Evolutionary conservation across 1,140 invertebrate genomes (phyloP), one percentile per base, ranked within the genome.

Genomic region (Habropoda laboriosa): DNA sequence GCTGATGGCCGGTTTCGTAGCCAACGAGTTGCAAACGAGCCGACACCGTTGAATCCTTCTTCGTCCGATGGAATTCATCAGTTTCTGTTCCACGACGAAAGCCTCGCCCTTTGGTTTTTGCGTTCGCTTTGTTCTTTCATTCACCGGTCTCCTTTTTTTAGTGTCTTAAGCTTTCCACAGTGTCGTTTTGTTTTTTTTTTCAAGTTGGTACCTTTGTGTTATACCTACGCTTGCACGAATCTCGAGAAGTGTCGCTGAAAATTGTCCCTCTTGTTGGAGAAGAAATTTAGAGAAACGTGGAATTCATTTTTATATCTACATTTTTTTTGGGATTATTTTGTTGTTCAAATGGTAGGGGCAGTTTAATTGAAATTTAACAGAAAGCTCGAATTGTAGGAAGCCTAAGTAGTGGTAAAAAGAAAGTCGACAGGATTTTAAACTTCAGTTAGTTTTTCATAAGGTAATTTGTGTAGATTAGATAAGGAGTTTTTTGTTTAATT

Each of bases 1-100:
- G 55, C 38, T 47, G 49, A 81, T 49, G 57, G 57, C 64, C 79
- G 73, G 64, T 81, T 81, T 81, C 79, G 64, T 77, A 61, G 73
- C 74, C 79, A 81, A 81, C 73, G 73, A 77, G 71, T 80, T 51
- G 42, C 32, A 40, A 61, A 71, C 51, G 24, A 40, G 30, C n/a
- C 40, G 30, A 68, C 71, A 51, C 10, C 35, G 45, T 71, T 72
- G 24, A 30, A 42, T 35, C 24, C n/a, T n/a, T 38, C 55, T 32
- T 24, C 8, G 16, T n/a, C n/a, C n/a, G n/a, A 49, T n/a, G 8
- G 7, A 49, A 35, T n/a, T n/a, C n/a, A n/a, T n/a, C 42, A 45
- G 21, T 66, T 40, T 38, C 32, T 47, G 21, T 72, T 58, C 6
- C n/a, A n/a, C 35, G 57, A 71, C 32, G n/a, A 40, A 30, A 61